A percentile compares a stretch with the other conserved stretches of the same genome.
Evolutionary conservation across 2,888 invertebrate species (phyloP).

Genomic region (Bombylius major): DNA sequence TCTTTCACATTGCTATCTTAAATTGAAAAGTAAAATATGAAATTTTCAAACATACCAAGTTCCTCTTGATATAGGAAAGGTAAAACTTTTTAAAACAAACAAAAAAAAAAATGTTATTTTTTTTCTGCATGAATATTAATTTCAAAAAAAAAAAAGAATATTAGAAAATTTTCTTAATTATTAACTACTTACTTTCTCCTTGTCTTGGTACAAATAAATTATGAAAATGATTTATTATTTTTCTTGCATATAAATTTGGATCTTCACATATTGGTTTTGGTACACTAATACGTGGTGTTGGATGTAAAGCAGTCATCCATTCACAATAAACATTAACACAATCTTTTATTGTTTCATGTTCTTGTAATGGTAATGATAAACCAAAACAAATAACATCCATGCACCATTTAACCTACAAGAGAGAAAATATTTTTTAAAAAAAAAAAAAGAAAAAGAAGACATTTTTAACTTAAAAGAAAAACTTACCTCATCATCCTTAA

Average conservation of each 20-base stretch:
- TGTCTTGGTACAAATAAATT: slow-evolving; percentile 88
- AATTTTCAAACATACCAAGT: slow-evolving; percentile 49
- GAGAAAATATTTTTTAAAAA: not conserved
- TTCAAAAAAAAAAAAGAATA: not conserved
- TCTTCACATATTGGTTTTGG: slow-evolving; percentile 80
- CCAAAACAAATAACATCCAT: slow-evolving; percentile 85
- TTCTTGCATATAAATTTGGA: slow-evolving; percentile 79
- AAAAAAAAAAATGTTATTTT: slow-evolving; percentile 20
- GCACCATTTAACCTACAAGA: slow-evolving; percentile 69
- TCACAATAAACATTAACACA: slow-evolving; percentile 95
- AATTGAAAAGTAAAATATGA: not conserved
- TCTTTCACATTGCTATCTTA: too few species aligned
- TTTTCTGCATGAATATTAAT: slow-evolving; percentile 1
- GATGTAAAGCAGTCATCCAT: slow-evolving; percentile 82
- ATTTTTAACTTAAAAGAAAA: not conserved
- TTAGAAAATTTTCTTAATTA: not conserved
- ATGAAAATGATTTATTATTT: slow-evolving; percentile 84
- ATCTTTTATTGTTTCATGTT: slow-evolving; percentile 89
- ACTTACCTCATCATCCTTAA: slow-evolving; percentile 68
- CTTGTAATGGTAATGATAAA: slow-evolving; percentile 73
- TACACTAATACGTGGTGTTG: slow-evolving; percentile 72
- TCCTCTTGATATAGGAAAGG: slow-evolving; percentile 80
- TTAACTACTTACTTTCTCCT: slow-evolving; percentile 65
- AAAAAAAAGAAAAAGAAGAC: not conserved
- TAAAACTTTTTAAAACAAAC: slow-evolving; percentile 66